Base-by-base conservation (phyloP, 2,797 vertebrate species). In the Tachyglossus aculeatus region DNA sequence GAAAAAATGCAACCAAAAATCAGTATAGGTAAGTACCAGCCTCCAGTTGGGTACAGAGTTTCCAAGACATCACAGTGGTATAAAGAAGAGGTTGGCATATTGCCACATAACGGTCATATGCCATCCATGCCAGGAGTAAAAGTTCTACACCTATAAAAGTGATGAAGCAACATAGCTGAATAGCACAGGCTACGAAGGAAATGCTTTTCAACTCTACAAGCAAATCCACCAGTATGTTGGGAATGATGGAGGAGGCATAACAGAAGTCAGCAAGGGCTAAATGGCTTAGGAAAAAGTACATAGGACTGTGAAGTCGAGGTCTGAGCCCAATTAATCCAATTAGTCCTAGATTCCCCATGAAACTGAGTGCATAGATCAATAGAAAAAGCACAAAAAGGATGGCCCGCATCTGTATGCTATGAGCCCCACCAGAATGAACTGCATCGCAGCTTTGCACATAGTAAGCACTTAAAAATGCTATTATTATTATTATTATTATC, bases 221-320 rank as follows among this genome's bases (percentile, higher is more conserved):
- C 19, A 89, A 67, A 31, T 77, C 83, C 2, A 40, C 64, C 9
- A 86, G 34, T 67, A 82, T 81, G 25, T 83, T 83, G 8, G 83
- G 86, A 1, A 81, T 79, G 22, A 87, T 71, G 9, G 58, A 60
- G 7, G 84, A 84, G 2, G 78, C 52, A 15, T 86, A 84, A 43
- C 63, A 74, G 21, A 86, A 67, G 40, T 89, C 81, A 0, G 86
- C 73, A 54, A 80, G 78, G 29, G 73, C 78, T 16, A 85, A 53
- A 25, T 81, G 65, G 48, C 80, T 83, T 2, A 86, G 80, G 31
- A 88, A 82, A 54, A 84, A 88, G 22, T 88, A 86, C 82, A 89
- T 88, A 0, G 84, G 79, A 1, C 80, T 88, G n/a, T 80, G 76
- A 29, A 88, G 81, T 29, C 37, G 74, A n/a, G n/a, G n/a, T n/a